phyloP scores from a whole-genome alignment of 2,797 vertebrate genomes.

The Poecilia wingei region DNA sequence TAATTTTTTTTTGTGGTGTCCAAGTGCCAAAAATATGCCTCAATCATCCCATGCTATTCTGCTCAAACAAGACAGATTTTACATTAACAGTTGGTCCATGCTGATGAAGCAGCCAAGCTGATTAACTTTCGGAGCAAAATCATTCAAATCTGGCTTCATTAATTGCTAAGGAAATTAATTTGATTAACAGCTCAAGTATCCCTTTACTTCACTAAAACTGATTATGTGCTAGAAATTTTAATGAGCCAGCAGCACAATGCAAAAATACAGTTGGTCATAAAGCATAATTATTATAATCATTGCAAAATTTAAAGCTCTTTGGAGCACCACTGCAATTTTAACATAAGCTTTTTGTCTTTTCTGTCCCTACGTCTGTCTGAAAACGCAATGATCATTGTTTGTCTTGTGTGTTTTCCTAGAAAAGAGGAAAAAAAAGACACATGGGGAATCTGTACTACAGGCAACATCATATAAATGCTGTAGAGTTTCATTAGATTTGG shows the following conservation, averaged over 20 bases:
- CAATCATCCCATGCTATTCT: constrained; percentile 72
- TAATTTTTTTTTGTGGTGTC: constrained; percentile 76
- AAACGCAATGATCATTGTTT: constrained; percentile 19
- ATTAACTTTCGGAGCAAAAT: constrained; percentile 68
- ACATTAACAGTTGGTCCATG: constrained; percentile 48
- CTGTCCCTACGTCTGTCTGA: constrained; percentile 20
- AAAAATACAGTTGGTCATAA: constrained; percentile 36
- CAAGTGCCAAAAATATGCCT: constrained; percentile 56
- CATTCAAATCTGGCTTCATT: constrained; percentile 49
- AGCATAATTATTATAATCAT: constrained; percentile 32
- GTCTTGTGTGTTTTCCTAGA: constrained; percentile 10
- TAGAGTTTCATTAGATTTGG: constrained; percentile 36
- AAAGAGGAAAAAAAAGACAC: constrained; percentile 14
- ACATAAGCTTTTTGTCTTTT: constrained; percentile 12
- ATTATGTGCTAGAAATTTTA: constrained; percentile 45
- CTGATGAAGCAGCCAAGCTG: constrained; percentile 49
- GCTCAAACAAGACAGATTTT: constrained; percentile 39
- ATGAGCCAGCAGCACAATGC: constrained; percentile 42
- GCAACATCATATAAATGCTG: constrained; percentile 25
- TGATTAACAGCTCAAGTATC: constrained; percentile 29
- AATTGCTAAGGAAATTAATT: constrained; percentile 43
- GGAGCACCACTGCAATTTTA: constrained; percentile 28
- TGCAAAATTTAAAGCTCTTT: constrained; percentile 31
- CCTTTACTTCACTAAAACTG: constrained; percentile 35
- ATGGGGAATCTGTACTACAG: constrained; percentile 37